Conservation (phyloP, 2,888 invertebrate species). For the Eilema depressum region DNA sequence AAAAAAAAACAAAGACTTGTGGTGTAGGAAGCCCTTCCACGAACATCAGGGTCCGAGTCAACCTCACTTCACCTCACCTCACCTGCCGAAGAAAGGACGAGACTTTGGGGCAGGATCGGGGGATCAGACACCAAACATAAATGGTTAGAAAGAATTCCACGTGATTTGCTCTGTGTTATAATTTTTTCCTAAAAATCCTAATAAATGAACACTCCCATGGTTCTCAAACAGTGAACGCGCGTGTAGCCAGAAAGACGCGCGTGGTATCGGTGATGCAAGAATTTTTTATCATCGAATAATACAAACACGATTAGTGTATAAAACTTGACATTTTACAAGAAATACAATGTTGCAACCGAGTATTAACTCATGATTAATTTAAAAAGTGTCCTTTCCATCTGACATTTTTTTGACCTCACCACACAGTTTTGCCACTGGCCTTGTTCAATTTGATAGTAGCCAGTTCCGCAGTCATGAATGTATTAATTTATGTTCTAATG, state of each 20-base stretch:
- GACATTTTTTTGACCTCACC: constrained; percentile 30
- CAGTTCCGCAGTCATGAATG: constrained; percentile 34
- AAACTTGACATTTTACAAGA: neutral
- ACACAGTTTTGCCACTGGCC: constrained; percentile 39
- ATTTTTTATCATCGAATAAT: neutral
- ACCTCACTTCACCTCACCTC: neutral
- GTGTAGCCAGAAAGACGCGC: neutral
- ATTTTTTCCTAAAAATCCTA: too few relatives aligned
- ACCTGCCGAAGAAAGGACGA: neutral
- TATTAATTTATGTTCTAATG: constrained; percentile 15
- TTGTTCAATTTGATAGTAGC: constrained; percentile 32
- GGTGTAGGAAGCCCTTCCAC: too few relatives aligned
- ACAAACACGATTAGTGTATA: neutral
- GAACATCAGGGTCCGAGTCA: neutral
- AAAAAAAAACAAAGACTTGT: too few relatives aligned
- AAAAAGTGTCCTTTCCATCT: constrained; percentile 15
- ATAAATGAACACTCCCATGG: too few relatives aligned
- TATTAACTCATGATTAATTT: neutral
- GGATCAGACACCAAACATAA: too few relatives aligned
- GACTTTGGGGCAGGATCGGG: too few relatives aligned
- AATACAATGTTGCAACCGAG: constrained; percentile 1
- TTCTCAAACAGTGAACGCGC: neutral
- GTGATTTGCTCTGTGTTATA: too few relatives aligned
- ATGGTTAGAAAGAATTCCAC: too few relatives aligned
- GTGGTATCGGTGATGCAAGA: neutral